Base-by-base conservation (phyloP, 2,797 vertebrate species). In the Pangasius djambal region DNA sequence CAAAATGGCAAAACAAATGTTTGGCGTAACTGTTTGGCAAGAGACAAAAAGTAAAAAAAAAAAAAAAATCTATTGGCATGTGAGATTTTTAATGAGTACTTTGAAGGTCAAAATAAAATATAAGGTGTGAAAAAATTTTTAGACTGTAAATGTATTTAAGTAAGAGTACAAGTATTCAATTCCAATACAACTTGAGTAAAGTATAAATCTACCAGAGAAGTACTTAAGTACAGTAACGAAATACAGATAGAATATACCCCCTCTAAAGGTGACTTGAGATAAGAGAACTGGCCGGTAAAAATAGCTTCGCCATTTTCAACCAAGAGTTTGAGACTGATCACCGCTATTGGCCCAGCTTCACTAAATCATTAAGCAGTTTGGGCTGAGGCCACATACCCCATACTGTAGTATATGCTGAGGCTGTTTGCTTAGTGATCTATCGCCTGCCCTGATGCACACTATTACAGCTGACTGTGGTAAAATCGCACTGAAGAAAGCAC, bases 281-380 rank as follows among this genome's bases (percentile, higher is more conserved):
- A 20, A 59, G 31, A 40, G 22, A 59, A 55, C 50, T 55, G 48
- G 77, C n/a, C 15, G 9, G 4, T 25, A 34, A 79, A 61, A 25
- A 61, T 25, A 82, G 31, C 79, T 28, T 63, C 3, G 34, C 20
- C 34, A 82, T 40, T 61, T 83, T 40, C 34, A 59, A 81, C 28
- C 16, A 83, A 63, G 57, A 13, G 25, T 40, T 61, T 82, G 10
- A 15, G 31, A 82, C 57, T 28, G 79, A 61, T 82, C 34, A 61
- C 34, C 5, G 15, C 34, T 59, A 61, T 22, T 40, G 34, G 22
- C 57, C 34, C 34, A 40, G 79, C 57, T 28, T 63, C 57, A 16
- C 22, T 40, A 83, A 61, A 83, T 83, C 79, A 83, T 44, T 83
- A 83, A 63, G 57, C 12, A 83, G 34, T 83, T 28, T 83, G 57